phyloP scores from a whole-genome alignment of 2,888 invertebrate species.

The Ectemnius cavifrons region DNA sequence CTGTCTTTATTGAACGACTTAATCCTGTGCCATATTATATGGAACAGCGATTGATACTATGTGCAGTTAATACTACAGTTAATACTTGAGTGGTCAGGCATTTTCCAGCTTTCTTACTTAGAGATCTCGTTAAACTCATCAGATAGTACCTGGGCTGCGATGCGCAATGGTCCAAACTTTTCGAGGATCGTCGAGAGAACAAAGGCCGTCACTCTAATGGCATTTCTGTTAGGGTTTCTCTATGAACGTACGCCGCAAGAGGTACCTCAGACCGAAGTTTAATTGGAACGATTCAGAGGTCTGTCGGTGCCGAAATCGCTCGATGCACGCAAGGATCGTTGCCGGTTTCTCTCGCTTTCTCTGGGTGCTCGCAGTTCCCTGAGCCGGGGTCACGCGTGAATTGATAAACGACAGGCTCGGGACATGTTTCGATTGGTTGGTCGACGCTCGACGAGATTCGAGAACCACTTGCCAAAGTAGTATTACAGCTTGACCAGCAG shows the following conservation, averaged over 20 bases:
- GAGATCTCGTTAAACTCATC: slow-evolving; percentile 35
- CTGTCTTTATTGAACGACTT: no score
- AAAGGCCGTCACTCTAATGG: slow-evolving; percentile 29
- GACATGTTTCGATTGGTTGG: slow-evolving; percentile 13
- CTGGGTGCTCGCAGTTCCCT: not conserved
- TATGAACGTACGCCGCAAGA: not conserved
- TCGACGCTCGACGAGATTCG: not conserved
- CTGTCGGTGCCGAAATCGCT: slow-evolving; percentile 25
- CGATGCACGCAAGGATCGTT: slow-evolving; percentile 3
- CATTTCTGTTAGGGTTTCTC: slow-evolving; percentile 1
- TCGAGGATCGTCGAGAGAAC: slow-evolving; percentile 27
- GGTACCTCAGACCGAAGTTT: slow-evolving; percentile 35
- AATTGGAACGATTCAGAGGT: slow-evolving; percentile 45
- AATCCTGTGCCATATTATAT: no score
- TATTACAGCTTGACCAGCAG: not conserved
- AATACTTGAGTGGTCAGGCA: no score
- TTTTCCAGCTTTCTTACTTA: slow-evolving; percentile 24
- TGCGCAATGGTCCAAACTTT: slow-evolving; percentile 30
- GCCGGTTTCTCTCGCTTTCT: not conserved
- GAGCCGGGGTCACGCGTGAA: slow-evolving; percentile 21
- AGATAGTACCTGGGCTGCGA: not conserved
- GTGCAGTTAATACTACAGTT: no score
- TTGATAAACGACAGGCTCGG: slow-evolving; percentile 31
- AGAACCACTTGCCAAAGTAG: not conserved
- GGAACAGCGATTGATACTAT: no score